These are phyloP conservation scores for Eciton burchellii DNA, from an alignment of 1,140 invertebrate species.

Conservation along the genomic window DNA sequence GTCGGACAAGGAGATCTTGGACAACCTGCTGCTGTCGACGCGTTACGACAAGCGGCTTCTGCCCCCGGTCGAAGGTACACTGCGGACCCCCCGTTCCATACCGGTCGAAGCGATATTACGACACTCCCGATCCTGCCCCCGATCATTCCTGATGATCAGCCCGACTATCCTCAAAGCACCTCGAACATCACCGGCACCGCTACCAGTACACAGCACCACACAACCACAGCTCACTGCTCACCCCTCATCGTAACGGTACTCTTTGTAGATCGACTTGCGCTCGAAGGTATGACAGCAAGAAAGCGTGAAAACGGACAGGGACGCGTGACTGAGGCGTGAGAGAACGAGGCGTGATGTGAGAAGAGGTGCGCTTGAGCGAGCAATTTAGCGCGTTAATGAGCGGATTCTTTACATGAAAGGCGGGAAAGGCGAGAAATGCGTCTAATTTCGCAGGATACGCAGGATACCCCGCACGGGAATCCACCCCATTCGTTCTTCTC, in stretches of 20 bases:
- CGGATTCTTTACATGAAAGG: too few relatives aligned
- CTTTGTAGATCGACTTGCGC: conserved; percentile 62
- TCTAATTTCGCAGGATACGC: background rate
- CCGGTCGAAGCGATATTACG: conserved; percentile 83
- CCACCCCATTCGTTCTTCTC: background rate
- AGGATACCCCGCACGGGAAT: background rate
- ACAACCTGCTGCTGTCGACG: conserved; percentile 91
- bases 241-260: conserved; percentile 83
- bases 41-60: conserved; percentile 95
- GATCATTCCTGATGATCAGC: conserved; percentile 74
- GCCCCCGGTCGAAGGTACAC: conserved; percentile 93
- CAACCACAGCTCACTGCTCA: conserved; percentile 85
- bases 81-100: conserved; percentile 83
- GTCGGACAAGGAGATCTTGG: conserved; percentile 95
- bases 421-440: background rate
- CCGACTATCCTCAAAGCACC: conserved; percentile 81
- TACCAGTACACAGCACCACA: conserved; percentile 83
- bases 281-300: conserved; percentile 29
- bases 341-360: background rate
- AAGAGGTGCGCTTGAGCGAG: background rate
- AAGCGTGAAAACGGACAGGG: background rate
- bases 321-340: background rate
- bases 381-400: background rate
- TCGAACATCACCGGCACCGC: conserved; percentile 83
- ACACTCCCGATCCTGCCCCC: conserved; percentile 79